Conservation (phyloP, 2,797 vertebrate species). For the Rallus crepitans region DNA sequence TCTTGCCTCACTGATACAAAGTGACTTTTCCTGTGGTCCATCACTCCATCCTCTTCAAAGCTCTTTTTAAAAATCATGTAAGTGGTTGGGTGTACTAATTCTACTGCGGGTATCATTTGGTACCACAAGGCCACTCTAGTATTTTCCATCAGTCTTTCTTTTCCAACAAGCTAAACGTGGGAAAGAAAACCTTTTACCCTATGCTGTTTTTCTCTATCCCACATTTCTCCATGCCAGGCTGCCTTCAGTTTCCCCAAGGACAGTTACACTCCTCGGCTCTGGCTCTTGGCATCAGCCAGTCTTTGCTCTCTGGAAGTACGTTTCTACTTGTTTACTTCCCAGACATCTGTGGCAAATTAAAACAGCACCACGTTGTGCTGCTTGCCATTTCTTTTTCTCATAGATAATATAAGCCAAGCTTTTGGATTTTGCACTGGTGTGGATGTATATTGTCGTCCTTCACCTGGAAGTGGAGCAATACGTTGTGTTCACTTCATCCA, state of each 20-base stretch:
- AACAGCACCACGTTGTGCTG: not conserved
- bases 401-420: not conserved
- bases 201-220: not conserved
- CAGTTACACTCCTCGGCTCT: not conserved
- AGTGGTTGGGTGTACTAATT: not conserved
- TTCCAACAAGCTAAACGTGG: not conserved
- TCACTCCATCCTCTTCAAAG: not conserved
- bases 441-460: not conserved
- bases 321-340: not conserved
- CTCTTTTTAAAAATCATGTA: not conserved
- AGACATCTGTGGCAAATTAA: not conserved
- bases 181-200: not conserved
- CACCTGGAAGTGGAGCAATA: not conserved
- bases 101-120: not conserved
- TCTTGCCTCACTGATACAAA: not conserved
- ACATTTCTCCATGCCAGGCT: not conserved
- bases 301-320: not conserved
- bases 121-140: not conserved
- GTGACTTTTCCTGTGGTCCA: not conserved
- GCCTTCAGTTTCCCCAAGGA: not conserved
- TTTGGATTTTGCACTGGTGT: not conserved
- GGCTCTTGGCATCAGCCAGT: not conserved
- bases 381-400: not conserved
- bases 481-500: accelerated
- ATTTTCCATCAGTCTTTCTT: not conserved